phyloP scores from a whole-genome alignment of 92 coral and sea anemone species.

The Micromussa lordhowensis region DNA sequence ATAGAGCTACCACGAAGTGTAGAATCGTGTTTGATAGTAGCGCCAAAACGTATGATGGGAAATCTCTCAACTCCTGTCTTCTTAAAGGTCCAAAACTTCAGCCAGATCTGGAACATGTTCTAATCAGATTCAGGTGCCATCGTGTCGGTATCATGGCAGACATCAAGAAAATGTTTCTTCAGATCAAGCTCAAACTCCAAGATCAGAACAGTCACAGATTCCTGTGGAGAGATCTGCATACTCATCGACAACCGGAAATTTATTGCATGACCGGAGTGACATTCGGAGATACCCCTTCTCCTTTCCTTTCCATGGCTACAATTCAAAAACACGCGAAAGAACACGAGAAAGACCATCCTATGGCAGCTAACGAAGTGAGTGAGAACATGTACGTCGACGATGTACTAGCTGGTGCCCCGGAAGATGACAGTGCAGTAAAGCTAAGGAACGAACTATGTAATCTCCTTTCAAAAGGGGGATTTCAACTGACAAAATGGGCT shows the following conservation, averaged over 20 bases:
- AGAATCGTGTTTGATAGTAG: conserved; percentile 35
- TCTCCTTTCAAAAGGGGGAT: too few species aligned
- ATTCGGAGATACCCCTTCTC: conserved; percentile 27
- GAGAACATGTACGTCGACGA: conserved; percentile 50
- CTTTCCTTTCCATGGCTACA: conserved; percentile 45
- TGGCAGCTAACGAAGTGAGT: conserved; percentile 30
- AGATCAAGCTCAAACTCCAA: conserved; percentile 17
- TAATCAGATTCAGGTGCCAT: conserved; percentile 16
- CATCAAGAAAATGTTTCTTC: conserved; percentile 29
- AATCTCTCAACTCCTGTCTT: conserved; percentile 33
- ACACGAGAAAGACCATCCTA: conserved; percentile 13
- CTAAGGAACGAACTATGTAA: not conserved
- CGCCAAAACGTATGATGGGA: conserved; percentile 11
- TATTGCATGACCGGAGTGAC: conserved; percentile 45
- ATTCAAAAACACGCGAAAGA: conserved; percentile 9
- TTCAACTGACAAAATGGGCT: too few species aligned
- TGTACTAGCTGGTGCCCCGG: conserved; percentile 6
- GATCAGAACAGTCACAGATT: conserved; percentile 38
- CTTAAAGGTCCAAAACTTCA: conserved; percentile 25
- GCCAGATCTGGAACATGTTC: conserved; percentile 17
- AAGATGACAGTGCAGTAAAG: conserved; percentile 33
- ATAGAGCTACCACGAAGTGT: conserved; percentile 41
- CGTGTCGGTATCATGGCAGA: conserved; percentile 24
- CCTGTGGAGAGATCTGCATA: not conserved
- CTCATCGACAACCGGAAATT: not conserved